Conservation (phyloP, 2,797 vertebrate genomes). For the Thamnophis elegans region DNA sequence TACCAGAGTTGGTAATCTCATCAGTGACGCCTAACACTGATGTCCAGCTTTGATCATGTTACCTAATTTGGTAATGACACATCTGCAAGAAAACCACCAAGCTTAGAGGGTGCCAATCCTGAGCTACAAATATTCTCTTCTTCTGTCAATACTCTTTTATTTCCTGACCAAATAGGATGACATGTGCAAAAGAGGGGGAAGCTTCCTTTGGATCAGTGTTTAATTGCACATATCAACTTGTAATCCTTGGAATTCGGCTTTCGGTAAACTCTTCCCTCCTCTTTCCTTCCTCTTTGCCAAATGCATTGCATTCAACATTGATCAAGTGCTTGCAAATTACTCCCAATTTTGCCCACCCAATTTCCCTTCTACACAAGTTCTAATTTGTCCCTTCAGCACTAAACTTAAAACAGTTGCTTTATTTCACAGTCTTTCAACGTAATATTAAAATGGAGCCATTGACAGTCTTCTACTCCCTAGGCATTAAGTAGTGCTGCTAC, state of each 20-base stretch:
- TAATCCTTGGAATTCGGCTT: neutral
- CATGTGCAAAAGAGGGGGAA: neutral
- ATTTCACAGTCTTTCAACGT: neutral
- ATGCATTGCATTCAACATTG: neutral
- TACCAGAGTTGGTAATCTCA: neutral
- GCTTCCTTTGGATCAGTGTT: neutral
- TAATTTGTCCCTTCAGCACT: neutral
- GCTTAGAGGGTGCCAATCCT: neutral
- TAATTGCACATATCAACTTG: neutral
- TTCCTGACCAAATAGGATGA: neutral
- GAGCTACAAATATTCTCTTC: neutral
- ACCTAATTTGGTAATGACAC: neutral
- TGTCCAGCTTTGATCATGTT: neutral
- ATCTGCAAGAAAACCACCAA: neutral
- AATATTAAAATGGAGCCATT: neutral
- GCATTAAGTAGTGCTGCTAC: neutral
- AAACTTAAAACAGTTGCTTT: neutral
- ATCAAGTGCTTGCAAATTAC: neutral
- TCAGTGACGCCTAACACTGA: neutral
- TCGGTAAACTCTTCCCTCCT: neutral
- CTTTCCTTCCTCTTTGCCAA: neutral
- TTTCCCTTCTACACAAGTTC: neutral
- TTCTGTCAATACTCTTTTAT: neutral
- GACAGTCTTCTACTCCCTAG: neutral
- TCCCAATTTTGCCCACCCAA: neutral